Evolutionary conservation across 1,140 invertebrate species (phyloP).

Genomic region (Papilio dardanus): DNA sequence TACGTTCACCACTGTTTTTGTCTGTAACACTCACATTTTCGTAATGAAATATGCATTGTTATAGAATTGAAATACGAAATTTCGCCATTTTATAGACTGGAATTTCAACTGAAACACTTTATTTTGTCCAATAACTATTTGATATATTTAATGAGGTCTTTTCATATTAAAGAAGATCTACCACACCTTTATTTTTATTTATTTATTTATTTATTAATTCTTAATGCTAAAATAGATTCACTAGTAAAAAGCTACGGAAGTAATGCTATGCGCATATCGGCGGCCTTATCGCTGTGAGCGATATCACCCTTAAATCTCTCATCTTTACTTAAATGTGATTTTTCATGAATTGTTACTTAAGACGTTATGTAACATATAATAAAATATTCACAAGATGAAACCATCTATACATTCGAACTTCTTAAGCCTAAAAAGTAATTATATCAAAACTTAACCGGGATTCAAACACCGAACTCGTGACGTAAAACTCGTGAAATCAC

Average conservation of each 20-base stretch:
- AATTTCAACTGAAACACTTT: neutral
- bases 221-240: too few species aligned
- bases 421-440: neutral
- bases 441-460: neutral
- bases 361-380: neutral
- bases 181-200: too few species aligned
- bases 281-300: too few species aligned
- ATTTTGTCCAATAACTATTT: too few species aligned
- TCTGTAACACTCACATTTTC: constrained; percentile 21
- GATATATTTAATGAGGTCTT: too few species aligned
- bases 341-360: too few species aligned
- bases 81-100: neutral
- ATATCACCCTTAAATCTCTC: too few species aligned
- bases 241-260: too few species aligned
- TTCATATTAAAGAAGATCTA: too few species aligned
- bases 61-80: neutral
- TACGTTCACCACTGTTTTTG: constrained; percentile 40
- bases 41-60: constrained; percentile 38
- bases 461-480: constrained; percentile 6
- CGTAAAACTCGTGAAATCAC: neutral
- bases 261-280: too few species aligned
- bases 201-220: too few species aligned
- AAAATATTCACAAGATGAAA: neutral
- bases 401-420: neutral
- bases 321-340: too few species aligned